Evolutionary conservation across 2,888 invertebrate genomes (phyloP), one percentile per base, ranked within the genome.

Genomic region (Octodonta nipae): DNA sequence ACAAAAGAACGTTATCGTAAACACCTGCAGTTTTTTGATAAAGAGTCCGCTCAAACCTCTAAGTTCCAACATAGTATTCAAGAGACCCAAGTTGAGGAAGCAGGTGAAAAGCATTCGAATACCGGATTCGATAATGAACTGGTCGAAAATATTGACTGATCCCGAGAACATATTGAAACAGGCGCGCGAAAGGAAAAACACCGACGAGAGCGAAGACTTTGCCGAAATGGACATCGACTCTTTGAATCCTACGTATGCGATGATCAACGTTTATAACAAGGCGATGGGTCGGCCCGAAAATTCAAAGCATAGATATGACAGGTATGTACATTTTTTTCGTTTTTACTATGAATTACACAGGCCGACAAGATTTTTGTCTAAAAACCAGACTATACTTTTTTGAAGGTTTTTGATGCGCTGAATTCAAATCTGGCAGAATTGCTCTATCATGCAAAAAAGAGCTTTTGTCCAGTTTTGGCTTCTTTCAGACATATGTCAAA

Each of bases 171-270:
- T 75, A 3, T 62, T 75, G 8, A 66, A 72, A 35, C 71, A 69
- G 44, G 35, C 60, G 45, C 38, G 60, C 50, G 46, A 61, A 47
- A 38, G 56, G 54, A 45, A 66, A 55, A 20, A 65, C 58, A 48
- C 68, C 57, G 51, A 64, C 60, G 44, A 60, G 52, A 15, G 61
- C 53, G 47, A 49, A 30, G 66, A 35, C 41, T 38, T 51, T 27
- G 35, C 42, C 3, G 55, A 67, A 60, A 52, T 72, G 60, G 50
- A 62, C 44, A 54, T 74, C 30, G 54, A 60, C 30, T 54, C 55
- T n/a, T 43, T 68, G 34, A 73, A 72, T 47, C 79, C 79, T 1
- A 82, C 81, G 1, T 73, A 74, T 28, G 78, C 78, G 1, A 82
- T 82, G 81, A 63, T 73, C 39, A 73, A 74, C 42, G 71, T 81